Evolutionary conservation across 2,888 invertebrate species (phyloP), one percentile per base, ranked within the genome.

Genomic region (Cynaeus angustus): DNA sequence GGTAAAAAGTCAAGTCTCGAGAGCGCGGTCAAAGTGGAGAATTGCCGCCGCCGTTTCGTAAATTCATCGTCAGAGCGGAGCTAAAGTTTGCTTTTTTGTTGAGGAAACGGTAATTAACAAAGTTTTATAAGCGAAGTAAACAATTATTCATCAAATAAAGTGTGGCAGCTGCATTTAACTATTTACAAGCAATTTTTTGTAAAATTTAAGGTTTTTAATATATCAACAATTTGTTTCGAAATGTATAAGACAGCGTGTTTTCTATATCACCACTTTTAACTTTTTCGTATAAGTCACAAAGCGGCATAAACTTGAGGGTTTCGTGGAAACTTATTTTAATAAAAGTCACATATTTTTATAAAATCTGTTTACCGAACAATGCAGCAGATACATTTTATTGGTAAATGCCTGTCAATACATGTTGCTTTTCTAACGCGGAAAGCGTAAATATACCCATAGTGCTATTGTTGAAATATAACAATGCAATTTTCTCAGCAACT

Each of bases 1-100:
- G 43, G 46, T 41, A 41, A 46, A 48, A 66, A 66, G 66, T 66
- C 59, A 14, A 14, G 13, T 66, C 66, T 66, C 58, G 16, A 16
- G 56, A 37, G 66, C 8, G 26, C 14, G 38, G n/a, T 62, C 62
- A 46, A 43, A 6, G 30, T 7, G 5, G 33, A 12, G 12, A 59
- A 59, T 21, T 59, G 30, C 21, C 52, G 30, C 21, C 52, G 26
- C 1, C 14, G 10, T 48, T 65, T 41, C 33, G n/a, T 16, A 33
- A 55, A 65, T 55, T 65, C 45, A 53, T 61, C 30, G 8, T 37
- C 21, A 4, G 50, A 10, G 10, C 16, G 48, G 37, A 43, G 43
- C 21, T 28, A 14, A 43, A 41, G 37, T 58, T 58, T 56, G 43
- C 33, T 41, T 46, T 41, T 62, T 52, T 50, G 30, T 59, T 33